phyloP scores from a whole-genome alignment of 1,140 invertebrate genomes.

The Pissodes strobi region DNA sequence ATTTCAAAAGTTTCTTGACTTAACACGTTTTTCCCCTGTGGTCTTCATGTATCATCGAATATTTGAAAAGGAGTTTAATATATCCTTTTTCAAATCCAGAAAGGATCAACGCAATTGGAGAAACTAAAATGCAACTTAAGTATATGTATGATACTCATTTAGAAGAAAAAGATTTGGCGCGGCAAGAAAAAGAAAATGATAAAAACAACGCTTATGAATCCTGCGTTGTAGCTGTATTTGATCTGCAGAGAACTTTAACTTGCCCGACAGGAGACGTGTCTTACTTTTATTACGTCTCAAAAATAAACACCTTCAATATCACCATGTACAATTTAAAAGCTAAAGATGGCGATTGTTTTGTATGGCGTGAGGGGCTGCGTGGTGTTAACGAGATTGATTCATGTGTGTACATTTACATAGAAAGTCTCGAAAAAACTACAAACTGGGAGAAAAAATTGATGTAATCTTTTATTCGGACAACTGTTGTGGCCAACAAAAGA shows the following conservation, averaged over 20 bases:
- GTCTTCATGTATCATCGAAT: slow-evolving; percentile 47
- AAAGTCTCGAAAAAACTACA: background rate
- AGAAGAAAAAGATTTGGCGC: slow-evolving; percentile 29
- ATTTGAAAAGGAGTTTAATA: slow-evolving; percentile 51
- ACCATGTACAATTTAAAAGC: slow-evolving; percentile 48
- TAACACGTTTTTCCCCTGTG: no score
- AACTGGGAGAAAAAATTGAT: slow-evolving; percentile 33
- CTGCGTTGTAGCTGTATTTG: slow-evolving; percentile 16
- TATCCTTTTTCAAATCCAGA: no score
- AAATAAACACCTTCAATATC: slow-evolving; percentile 49
- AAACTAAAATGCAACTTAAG: slow-evolving; percentile 34
- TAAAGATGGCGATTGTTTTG: slow-evolving; percentile 47
- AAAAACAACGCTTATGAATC: slow-evolving; percentile 29
- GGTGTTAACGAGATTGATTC: slow-evolving; percentile 56
- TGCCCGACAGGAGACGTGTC: slow-evolving; percentile 47
- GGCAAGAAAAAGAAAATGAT: slow-evolving; percentile 49
- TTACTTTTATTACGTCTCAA: slow-evolving; percentile 47
- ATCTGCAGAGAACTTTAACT: slow-evolving; percentile 47
- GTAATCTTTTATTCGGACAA: slow-evolving; percentile 50
- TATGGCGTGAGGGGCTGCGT: slow-evolving; percentile 55
- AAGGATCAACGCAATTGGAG: slow-evolving; percentile 48
- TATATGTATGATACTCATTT: slow-evolving; percentile 41
- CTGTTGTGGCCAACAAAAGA: slow-evolving; percentile 50
- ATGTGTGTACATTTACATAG: slow-evolving; percentile 14
- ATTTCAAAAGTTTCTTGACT: no score